Evolutionary conservation across 2,113 vertebrate genomes (phyloP).

Genomic region (Okapia johnstoni): DNA sequence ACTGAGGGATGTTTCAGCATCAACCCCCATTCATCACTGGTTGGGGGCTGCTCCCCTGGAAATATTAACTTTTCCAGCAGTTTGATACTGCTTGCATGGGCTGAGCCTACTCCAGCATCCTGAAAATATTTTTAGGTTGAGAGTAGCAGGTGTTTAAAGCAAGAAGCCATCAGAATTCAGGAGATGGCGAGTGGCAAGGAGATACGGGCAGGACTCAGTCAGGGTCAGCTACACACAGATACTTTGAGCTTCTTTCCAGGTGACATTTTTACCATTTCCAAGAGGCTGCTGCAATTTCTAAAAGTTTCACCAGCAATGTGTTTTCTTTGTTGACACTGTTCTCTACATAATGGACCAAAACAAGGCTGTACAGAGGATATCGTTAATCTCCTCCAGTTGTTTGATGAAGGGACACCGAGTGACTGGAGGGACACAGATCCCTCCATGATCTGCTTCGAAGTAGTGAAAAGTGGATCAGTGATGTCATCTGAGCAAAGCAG

Average conservation of each 20-base stretch:
- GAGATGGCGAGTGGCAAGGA: neutral
- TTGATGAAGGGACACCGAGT: neutral
- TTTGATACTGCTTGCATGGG: neutral
- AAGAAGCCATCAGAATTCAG: neutral
- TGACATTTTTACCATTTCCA: neutral
- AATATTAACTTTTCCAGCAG: neutral
- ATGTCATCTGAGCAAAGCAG: no score
- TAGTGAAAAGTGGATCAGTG: neutral
- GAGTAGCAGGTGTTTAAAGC: neutral
- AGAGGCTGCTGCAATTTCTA: neutral
- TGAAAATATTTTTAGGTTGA: neutral
- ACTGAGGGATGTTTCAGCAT: neutral
- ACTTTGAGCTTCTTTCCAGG: neutral
- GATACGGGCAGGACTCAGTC: accelerated
- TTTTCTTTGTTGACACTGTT: neutral
- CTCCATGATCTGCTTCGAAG: neutral
- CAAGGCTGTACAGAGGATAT: neutral
- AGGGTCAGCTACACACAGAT: neutral
- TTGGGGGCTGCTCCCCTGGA: neutral
- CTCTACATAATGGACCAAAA: neutral
- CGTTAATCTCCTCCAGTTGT: neutral
- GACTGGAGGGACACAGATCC: neutral
- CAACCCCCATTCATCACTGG: no score
- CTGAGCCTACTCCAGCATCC: neutral
- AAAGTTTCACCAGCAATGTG: neutral